phyloP scores from a whole-genome alignment of 30 jellyfish, hydroid and myxozoan species.

The Aurelia aurita region DNA sequence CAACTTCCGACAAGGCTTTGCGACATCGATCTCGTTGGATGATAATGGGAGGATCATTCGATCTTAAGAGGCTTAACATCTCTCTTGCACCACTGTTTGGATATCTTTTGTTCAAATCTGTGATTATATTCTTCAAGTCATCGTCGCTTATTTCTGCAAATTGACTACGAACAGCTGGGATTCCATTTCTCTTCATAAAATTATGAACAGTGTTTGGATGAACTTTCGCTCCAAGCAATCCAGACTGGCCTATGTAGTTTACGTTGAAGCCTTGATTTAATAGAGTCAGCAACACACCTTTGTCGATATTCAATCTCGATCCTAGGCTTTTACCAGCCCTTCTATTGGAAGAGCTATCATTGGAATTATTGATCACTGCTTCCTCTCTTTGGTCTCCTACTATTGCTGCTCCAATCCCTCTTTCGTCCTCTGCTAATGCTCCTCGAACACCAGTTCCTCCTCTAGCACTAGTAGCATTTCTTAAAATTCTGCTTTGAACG shows the following conservation, averaged over 20 bases:
- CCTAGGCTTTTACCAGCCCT: slow-evolving; percentile 1
- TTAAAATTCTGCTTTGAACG: neutral
- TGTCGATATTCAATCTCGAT: neutral
- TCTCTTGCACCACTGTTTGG: slow-evolving; percentile 39
- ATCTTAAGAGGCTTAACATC: slow-evolving; percentile 11
- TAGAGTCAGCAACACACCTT: neutral
- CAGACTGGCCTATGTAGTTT: neutral
- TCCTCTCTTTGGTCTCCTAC: neutral
- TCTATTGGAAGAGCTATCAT: neutral
- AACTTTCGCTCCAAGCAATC: slow-evolving; percentile 22
- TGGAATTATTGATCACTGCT: neutral
- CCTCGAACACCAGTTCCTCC: slow-evolving; percentile 2
- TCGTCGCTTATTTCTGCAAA: slow-evolving; percentile 26
- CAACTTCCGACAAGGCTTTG: slow-evolving; percentile 40
- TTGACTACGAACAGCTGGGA: slow-evolving; percentile 11
- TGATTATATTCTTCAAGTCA: slow-evolving; percentile 1
- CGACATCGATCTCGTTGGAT: slow-evolving; percentile 25
- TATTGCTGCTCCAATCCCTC: neutral
- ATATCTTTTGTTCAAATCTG: neutral
- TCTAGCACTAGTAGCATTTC: neutral
- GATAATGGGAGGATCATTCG: slow-evolving; percentile 23
- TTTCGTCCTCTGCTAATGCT: neutral
- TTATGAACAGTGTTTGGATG: slow-evolving; percentile 30
- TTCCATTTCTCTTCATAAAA: slow-evolving; percentile 15
- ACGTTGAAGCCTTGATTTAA: slow-evolving; percentile 1